phyloP scores from a whole-genome alignment of 2,113 vertebrate species.

The Pantherophis guttatus region DNA sequence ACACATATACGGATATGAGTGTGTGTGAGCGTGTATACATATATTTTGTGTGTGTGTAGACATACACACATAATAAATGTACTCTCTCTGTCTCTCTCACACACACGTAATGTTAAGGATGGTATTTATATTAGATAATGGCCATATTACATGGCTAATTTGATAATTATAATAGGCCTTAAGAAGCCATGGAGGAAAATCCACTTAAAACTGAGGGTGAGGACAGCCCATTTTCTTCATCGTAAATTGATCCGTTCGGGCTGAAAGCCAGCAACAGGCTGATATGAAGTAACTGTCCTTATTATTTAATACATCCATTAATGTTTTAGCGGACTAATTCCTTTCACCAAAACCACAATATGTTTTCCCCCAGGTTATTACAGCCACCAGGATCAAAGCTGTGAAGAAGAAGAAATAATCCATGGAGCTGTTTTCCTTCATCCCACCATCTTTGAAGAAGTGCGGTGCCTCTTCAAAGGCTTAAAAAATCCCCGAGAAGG shows the following conservation, averaged over 20 bases:
- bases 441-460: not conserved
- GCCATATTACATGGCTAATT: constrained; percentile 57
- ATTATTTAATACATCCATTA: not conserved
- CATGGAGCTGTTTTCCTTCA: not conserved
- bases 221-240: constrained; percentile 23
- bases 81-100: not conserved
- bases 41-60: not conserved
- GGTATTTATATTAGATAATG: constrained; percentile 48
- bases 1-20: not conserved
- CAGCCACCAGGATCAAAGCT: not conserved
- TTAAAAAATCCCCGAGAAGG: not conserved
- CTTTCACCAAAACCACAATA: not conserved
- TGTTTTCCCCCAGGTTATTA: not conserved
- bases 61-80: not conserved
- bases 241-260: constrained; percentile 55
- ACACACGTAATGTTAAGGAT: constrained; percentile 44
- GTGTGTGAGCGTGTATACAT: not conserved
- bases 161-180: constrained; percentile 71
- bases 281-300: constrained; percentile 13
- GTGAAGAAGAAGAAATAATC: not conserved
- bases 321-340: not conserved
- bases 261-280: constrained; percentile 20
- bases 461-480: not conserved
- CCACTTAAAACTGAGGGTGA: constrained; percentile 51
- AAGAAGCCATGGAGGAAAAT: constrained; percentile 66